phyloP scores from a whole-genome alignment of 2,113 vertebrate species.

The rabbit (Oryctolagus cuniculus) region mOryCun1.1 NC_091442.1:36047001-36047500 shows the following conservation, averaged over 20 bases:
- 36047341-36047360: background rate
- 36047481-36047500: background rate
- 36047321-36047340: conserved; percentile 17
- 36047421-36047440: background rate
- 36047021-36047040: too few species aligned
- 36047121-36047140: too few species aligned
- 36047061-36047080: too few species aligned
- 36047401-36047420: background rate
- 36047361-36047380: background rate
- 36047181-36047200: background rate
- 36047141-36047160: background rate
- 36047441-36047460: background rate
- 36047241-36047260: background rate
- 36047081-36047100: too few species aligned
- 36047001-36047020: background rate
- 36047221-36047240: background rate
- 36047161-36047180: background rate
- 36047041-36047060: too few species aligned
- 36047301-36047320: background rate
- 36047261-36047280: conserved; percentile 39
- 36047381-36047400: background rate
- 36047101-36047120: too few species aligned
- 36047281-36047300: background rate
- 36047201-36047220: conserved; percentile 27
- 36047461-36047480: background rate